phyloP scores from a whole-genome alignment of 2,888 invertebrate species.

The Nezara viridula region DNA sequence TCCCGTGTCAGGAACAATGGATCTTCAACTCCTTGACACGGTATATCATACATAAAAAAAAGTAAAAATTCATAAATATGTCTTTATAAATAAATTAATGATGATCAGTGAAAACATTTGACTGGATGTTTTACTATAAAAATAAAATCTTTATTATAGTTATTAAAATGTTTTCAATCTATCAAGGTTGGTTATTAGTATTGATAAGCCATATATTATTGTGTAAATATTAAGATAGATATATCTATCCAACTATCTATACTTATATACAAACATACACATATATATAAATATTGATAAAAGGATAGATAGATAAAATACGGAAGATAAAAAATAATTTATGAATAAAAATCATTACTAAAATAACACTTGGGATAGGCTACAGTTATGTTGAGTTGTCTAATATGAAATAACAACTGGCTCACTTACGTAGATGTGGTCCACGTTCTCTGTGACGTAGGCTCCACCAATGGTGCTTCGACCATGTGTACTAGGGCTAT shows the following conservation, averaged over 20 bases:
- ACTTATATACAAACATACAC: too few relatives aligned
- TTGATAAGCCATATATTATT: neutral
- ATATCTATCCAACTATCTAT: too few relatives aligned
- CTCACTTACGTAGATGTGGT: slow-evolving; percentile 51
- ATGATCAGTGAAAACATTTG: neutral
- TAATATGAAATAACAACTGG: neutral
- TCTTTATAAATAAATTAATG: neutral
- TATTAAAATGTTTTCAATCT: neutral
- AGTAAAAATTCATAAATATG: neutral
- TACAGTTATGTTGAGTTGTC: neutral
- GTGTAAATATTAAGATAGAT: too few relatives aligned
- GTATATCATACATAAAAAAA: neutral
- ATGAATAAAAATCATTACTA: neutral
- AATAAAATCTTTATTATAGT: neutral
- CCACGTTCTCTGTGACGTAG: slow-evolving; percentile 52
- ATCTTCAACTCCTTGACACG: slow-evolving; percentile 48
- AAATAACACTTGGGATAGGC: neutral
- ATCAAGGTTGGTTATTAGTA: neutral
- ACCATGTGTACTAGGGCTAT: slow-evolving; percentile 58
- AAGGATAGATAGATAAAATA: neutral
- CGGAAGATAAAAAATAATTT: neutral
- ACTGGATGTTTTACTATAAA: neutral
- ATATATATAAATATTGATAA: too few relatives aligned
- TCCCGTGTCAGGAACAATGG: slow-evolving; percentile 45
- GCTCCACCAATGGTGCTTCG: slow-evolving; percentile 57